A percentile compares a stretch with the other conserved stretches of the same genome.
Conservation (phyloP, 2,888 invertebrate species). For the Therioaphis trifolii region DNA sequence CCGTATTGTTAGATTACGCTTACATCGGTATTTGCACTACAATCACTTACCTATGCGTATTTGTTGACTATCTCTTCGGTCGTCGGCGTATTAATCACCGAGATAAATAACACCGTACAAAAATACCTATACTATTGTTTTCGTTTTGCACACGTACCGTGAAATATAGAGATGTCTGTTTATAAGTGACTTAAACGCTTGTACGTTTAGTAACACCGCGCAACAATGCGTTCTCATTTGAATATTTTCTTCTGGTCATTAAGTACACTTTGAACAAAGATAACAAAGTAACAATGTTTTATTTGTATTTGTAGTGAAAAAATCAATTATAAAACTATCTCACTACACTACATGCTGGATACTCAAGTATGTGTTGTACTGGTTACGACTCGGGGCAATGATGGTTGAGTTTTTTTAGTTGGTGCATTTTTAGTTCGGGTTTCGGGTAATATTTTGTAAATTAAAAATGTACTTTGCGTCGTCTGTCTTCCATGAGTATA, state of each 20-base stretch:
- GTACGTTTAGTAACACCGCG: not conserved
- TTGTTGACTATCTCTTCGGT: not conserved
- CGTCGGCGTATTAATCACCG: not conserved
- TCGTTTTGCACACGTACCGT: not conserved
- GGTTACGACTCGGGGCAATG: too few species aligned
- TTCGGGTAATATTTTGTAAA: too few species aligned
- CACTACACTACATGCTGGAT: too few species aligned
- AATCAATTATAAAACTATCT: not conserved
- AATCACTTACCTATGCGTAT: not conserved
- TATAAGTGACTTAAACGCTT: not conserved
- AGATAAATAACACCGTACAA: not conserved
- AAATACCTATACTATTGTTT: not conserved
- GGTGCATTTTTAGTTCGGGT: too few species aligned
- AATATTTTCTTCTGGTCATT: not conserved
- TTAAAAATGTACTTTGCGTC: too few species aligned
- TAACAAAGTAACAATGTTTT: not conserved
- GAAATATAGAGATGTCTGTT: not conserved
- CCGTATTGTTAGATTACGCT: too few species aligned
- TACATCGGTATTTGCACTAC: too few species aligned
- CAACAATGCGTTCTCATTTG: constrained; percentile 6
- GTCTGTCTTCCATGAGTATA: too few species aligned
- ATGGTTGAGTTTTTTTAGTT: too few species aligned
- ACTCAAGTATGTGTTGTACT: too few species aligned
- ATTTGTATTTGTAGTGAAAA: not conserved
- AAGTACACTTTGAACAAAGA: not conserved